Evolutionary conservation across 2,888 invertebrate genomes (phyloP), one percentile per base, ranked within the genome.

Genomic region (Tyria jacobaeae): DNA sequence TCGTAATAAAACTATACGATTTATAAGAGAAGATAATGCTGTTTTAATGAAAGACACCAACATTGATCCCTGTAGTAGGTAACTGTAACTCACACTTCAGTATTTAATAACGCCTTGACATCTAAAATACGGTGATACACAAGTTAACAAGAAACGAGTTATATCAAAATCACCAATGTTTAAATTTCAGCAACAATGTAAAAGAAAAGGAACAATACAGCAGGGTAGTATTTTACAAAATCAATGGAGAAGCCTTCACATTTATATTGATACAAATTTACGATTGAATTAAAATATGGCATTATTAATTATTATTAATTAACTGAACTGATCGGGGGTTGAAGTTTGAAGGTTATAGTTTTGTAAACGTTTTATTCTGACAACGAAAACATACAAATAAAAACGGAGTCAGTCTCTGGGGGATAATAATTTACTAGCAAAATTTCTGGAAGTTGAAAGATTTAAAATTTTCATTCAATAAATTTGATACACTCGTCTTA

Each of bases 1-100:
- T 85, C 82, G 85, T 81, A 83, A 87, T 92, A 92, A 92, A 92
- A 78, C 75, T 75, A 66, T 67, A 76, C 87, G 89, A 91, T 92
- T 92, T 91, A 92, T 84, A 76, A 78, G 70, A 71, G 74, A 75
- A 81, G 75, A 77, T 80, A 79, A 78, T 80, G 76, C 74, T 76
- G 75, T 79, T 83, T 76, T 76, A 80, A 79, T 67, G 71, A 74
- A 71, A 68, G 78, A 76, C 80, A 75, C 81, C 83, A 78, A 79
- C 82, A 80, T 79, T 80, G 79, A 80, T 80, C 71, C 73, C 57
- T 60, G 64, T 60, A 35, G 14, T 31, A n/a, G n/a, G n/a, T 44
- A 44, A 21, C 44, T 44, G 21, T 44, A 21, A 44, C 4, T 12
- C 44, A 21, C 12, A 44, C 21, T 3, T 41, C 17, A 41, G 10